Evolutionary conservation across 2,888 invertebrate species (phyloP).

Genomic region (Flexamia atlantica): DNA sequence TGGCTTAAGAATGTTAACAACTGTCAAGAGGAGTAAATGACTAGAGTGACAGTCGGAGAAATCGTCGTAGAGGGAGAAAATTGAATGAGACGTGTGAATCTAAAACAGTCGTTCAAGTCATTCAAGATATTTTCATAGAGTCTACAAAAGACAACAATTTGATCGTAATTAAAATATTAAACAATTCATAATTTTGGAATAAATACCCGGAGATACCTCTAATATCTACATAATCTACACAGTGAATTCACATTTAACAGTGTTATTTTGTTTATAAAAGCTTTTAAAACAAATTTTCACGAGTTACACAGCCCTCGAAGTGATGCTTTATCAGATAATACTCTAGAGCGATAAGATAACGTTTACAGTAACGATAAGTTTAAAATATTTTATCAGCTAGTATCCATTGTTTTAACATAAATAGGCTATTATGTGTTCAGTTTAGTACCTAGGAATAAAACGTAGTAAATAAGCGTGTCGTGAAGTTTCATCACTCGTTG

Average conservation of each 20-base stretch:
- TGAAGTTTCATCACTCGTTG: neutral
- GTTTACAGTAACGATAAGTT: slow-evolving; percentile 20
- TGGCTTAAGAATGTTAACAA: neutral
- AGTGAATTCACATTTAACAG: no score
- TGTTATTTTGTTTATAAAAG: neutral
- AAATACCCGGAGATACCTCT: no score
- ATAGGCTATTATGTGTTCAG: slow-evolving; percentile 26
- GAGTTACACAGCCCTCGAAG: neutral
- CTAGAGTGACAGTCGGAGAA: no score
- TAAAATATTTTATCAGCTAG: slow-evolving; percentile 37
- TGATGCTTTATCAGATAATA: slow-evolving; percentile 38
- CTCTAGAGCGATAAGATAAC: slow-evolving; percentile 47
- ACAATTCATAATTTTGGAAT: no score
- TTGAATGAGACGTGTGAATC: no score
- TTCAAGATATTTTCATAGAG: no score
- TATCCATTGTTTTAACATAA: slow-evolving; percentile 46
- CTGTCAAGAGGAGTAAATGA: no score
- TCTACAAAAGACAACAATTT: no score
- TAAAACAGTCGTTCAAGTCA: no score
- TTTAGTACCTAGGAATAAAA: slow-evolving; percentile 24
- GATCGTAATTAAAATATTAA: no score
- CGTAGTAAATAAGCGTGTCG: slow-evolving; percentile 15
- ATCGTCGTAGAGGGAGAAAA: no score
- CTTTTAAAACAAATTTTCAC: slow-evolving; percentile 8
- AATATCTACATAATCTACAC: no score